A percentile compares a stretch with the other conserved stretches of the same genome.
These are phyloP conservation scores for Linyphia triangularis DNA, from an alignment of 2,888 invertebrate genomes.

Conservation along the genomic window DNA sequence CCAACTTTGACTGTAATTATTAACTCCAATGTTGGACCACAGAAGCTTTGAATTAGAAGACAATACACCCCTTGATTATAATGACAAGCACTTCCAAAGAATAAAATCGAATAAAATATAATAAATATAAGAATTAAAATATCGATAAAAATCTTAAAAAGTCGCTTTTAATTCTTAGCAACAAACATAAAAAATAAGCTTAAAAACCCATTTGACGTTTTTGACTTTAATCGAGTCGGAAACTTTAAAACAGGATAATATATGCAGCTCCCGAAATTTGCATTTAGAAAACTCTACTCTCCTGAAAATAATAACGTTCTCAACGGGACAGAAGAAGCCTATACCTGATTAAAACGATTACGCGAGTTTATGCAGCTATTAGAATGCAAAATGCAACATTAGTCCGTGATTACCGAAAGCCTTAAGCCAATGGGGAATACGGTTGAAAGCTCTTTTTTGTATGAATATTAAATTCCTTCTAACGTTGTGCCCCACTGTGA, in stretches of 20 bases:
- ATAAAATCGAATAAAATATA: too few species aligned
- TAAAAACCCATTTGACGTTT: background rate
- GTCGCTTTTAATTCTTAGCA: background rate
- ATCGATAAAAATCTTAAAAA: too few species aligned
- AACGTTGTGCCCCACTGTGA: background rate
- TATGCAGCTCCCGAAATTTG: slow-evolving; percentile 36
- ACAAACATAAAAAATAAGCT: background rate
- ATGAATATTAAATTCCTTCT: slow-evolving; percentile 45
- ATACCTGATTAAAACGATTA: slow-evolving; percentile 49
- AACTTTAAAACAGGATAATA: slow-evolving; percentile 35
- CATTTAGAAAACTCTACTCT: slow-evolving; percentile 50
- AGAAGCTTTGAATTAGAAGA: too few species aligned
- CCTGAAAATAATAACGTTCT: slow-evolving; percentile 14
- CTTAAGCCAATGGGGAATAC: background rate
- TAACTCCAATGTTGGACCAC: too few species aligned
- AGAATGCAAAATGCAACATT: slow-evolving; percentile 27
- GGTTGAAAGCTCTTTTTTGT: background rate
- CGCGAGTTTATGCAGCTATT: slow-evolving; percentile 24
- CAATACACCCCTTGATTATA: too few species aligned
- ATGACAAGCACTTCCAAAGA: too few species aligned
- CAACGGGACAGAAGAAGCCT: background rate
- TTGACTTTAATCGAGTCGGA: slow-evolving; percentile 16
- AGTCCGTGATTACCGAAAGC: slow-evolving; percentile 15
- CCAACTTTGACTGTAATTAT: too few species aligned
- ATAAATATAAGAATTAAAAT: too few species aligned